These are phyloP conservation scores for Dendrocopos noguchii DNA, from an alignment of 2,113 vertebrate species.

Conservation along the genomic window DNA sequence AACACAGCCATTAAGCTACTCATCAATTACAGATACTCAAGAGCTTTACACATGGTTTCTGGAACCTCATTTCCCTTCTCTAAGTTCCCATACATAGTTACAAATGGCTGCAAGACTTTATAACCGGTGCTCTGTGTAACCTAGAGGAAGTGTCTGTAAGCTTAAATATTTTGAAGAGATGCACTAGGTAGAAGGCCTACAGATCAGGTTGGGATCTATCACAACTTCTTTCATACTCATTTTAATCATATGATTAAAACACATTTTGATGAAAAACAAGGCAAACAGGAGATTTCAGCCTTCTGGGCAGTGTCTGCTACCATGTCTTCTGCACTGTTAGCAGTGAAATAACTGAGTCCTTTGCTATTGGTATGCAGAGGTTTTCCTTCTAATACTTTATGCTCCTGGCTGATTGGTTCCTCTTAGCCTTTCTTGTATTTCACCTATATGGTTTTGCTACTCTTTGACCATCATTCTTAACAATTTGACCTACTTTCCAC, in stretches of 20 bases:
- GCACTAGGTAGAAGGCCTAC: background rate
- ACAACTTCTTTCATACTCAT: background rate
- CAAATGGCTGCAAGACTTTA: background rate
- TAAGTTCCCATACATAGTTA: background rate
- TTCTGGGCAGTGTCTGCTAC: background rate
- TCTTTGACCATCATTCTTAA: background rate
- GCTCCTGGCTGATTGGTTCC: background rate
- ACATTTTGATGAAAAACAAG: background rate
- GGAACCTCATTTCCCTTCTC: background rate
- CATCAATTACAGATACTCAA: background rate
- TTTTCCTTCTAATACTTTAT: background rate
- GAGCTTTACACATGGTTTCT: background rate
- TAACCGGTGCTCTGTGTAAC: background rate
- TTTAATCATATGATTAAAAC: background rate
- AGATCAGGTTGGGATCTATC: background rate
- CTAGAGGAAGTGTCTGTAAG: background rate
- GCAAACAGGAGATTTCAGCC: background rate
- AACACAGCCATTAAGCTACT: background rate
- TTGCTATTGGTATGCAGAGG: background rate
- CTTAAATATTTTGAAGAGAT: background rate
- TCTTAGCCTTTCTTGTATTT: background rate
- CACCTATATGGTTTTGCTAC: background rate
- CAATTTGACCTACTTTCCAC: slow-evolving; percentile 1
- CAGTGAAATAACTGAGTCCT: background rate
- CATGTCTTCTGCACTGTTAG: background rate